Percentiles rank a stretch among this genome's conserved stretches.
phyloP scores from a whole-genome alignment of 2,113 vertebrate species.

The Physeter macrocephalus region DNA sequence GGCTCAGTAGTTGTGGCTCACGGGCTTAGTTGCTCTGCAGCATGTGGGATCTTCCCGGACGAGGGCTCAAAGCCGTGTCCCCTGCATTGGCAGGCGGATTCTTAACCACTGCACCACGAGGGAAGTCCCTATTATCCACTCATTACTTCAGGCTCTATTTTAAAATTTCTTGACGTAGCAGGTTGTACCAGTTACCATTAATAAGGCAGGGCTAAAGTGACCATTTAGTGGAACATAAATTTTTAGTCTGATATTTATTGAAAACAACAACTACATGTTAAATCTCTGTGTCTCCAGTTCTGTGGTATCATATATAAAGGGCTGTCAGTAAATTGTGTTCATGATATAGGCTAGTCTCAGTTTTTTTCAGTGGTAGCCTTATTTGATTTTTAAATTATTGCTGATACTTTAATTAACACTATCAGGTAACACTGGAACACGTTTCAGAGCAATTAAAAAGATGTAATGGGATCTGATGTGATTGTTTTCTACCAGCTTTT shows the following conservation, averaged over 20 bases:
- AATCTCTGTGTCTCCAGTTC: background rate
- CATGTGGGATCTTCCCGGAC: too few species aligned
- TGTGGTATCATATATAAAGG: background rate
- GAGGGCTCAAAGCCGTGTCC: too few species aligned
- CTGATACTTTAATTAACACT: background rate
- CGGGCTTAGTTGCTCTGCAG: too few species aligned
- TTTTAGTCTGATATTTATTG: slow-evolving; percentile 12
- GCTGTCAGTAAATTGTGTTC: background rate
- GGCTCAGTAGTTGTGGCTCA: too few species aligned
- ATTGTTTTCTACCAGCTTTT: slow-evolving; percentile 27
- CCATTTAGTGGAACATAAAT: background rate
- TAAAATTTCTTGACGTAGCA: background rate
- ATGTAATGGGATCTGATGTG: background rate
- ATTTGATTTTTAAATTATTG: slow-evolving; percentile 6
- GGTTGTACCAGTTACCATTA: background rate
- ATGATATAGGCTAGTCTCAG: background rate
- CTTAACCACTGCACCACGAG: too few species aligned
- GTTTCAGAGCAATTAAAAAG: background rate
- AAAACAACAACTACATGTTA: background rate
- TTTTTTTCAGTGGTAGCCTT: background rate
- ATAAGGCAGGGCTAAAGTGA: background rate
- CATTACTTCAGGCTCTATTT: background rate
- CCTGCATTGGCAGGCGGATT: too few species aligned
- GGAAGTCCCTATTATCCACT: background rate
- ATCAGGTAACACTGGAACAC: background rate